A percentile compares a stretch with the other conserved stretches of the same genome.
These are phyloP conservation scores for Labrus mixtus DNA, from an alignment of 2,113 vertebrate species.

Conservation along the genomic window DNA sequence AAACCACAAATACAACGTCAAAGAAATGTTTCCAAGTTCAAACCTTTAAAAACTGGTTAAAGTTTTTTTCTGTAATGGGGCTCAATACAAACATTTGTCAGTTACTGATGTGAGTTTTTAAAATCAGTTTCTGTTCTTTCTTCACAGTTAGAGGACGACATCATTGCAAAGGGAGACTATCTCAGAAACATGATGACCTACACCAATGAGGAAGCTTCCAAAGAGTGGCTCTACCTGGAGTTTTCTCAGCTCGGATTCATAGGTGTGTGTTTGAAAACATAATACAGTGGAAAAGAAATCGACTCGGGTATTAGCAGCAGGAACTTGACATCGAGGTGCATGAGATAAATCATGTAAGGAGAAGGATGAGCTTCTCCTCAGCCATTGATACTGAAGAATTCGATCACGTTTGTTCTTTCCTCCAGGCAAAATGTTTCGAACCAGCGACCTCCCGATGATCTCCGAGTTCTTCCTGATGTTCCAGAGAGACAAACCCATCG, in stretches of 20 bases:
- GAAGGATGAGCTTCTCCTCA: too few relatives aligned
- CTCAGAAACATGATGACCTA: slow-evolving; percentile 90
- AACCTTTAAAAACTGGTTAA: too few relatives aligned
- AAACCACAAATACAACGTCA: too few relatives aligned
- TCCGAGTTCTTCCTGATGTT: slow-evolving; percentile 97
- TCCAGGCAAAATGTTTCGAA: slow-evolving; percentile 92
- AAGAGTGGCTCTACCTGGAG: slow-evolving; percentile 94
- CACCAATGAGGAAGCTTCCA: slow-evolving; percentile 82
- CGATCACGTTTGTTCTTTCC: not conserved
- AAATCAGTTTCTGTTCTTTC: not conserved
- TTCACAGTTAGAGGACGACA: slow-evolving; percentile 93
- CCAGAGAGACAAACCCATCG: slow-evolving; percentile 96
- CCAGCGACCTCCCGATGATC: slow-evolving; percentile 90
- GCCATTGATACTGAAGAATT: too few relatives aligned
- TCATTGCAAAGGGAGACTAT: slow-evolving; percentile 92
- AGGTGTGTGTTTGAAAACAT: slow-evolving; percentile 78
- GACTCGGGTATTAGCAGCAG: too few relatives aligned
- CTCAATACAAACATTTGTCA: too few relatives aligned
- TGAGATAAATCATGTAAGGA: too few relatives aligned
- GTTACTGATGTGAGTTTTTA: too few relatives aligned
- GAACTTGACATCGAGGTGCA: too few relatives aligned
- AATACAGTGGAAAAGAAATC: too few relatives aligned
- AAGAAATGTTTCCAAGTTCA: too few relatives aligned
- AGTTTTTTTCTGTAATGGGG: too few relatives aligned
- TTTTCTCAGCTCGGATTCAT: slow-evolving; percentile 97